These are phyloP conservation scores for Coelogynopora nodosa DNA, from an alignment of 2,888 invertebrate genomes.

Conservation along the genomic window DNA sequence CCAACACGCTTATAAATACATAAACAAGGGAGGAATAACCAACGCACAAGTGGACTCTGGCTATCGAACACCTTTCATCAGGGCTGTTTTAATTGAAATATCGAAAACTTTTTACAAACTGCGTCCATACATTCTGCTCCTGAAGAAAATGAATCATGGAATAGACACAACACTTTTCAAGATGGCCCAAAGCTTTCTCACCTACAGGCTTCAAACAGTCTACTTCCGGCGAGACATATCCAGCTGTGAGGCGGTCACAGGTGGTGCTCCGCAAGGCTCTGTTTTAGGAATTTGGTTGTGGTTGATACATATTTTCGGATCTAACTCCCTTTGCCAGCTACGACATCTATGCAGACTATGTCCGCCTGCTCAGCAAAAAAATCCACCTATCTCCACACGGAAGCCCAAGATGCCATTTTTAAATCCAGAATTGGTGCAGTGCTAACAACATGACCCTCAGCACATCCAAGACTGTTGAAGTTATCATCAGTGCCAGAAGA, in stretches of 20 bases:
- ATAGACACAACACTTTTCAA: neutral
- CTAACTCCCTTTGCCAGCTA: constrained; percentile 11
- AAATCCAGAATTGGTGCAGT: constrained; percentile 13
- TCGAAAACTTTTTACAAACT: too few species aligned
- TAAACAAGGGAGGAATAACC: neutral
- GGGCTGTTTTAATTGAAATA: constrained; percentile 17
- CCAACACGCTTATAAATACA: neutral
- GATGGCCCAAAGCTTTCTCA: neutral
- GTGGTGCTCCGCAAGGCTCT: neutral
- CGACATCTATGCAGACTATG: constrained; percentile 6
- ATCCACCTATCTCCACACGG: neutral
- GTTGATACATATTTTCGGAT: neutral
- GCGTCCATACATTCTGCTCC: too few species aligned
- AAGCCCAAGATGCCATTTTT: neutral
- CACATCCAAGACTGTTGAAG: constrained; percentile 27
- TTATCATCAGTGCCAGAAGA: constrained; percentile 23
- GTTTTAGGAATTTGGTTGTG: neutral
- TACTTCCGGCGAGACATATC: neutral
- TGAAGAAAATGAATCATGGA: neutral
- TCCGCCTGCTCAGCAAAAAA: neutral
- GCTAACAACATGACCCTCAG: constrained; percentile 5
- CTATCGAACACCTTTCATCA: constrained; percentile 18
- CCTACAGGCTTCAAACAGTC: constrained; percentile 6
- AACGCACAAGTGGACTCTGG: neutral
- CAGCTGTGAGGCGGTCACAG: constrained; percentile 3